A percentile compares a stretch with the other conserved stretches of the same genome.
Evolutionary conservation across 2,888 invertebrate species (phyloP).

Genomic region (Trichopoda pennipes): DNA sequence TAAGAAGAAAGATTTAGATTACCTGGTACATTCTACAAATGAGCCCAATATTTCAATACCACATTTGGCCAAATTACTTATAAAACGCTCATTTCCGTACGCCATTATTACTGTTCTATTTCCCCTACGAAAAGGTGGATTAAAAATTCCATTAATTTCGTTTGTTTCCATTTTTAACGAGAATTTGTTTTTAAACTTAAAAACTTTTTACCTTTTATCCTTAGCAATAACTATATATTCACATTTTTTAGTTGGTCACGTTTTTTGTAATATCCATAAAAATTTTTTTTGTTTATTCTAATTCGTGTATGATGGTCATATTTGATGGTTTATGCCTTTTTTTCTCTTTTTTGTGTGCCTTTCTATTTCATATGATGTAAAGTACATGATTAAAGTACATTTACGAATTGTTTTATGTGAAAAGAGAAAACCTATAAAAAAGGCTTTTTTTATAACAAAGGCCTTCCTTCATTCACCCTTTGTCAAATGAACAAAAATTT

Average conservation of each 20-base stretch:
- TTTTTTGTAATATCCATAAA: neutral
- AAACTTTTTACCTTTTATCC: no score
- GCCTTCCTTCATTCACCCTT: constrained; percentile 29
- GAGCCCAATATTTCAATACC: no score
- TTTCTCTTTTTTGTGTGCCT: neutral
- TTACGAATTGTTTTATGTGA: neutral
- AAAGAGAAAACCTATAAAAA: neutral
- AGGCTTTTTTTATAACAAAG: constrained; percentile 12
- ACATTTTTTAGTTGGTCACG: constrained; percentile 49
- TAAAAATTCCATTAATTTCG: no score
- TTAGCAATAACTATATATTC: no score
- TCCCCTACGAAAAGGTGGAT: no score
- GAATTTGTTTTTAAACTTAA: no score
- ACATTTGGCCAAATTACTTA: no score
- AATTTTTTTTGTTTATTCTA: neutral
- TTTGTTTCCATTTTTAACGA: no score
- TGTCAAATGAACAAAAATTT: constrained; percentile 67
- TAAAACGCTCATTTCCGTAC: no score
- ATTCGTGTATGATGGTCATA: constrained; percentile 30
- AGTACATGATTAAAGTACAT: constrained; percentile 8
- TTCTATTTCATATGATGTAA: constrained; percentile 23
- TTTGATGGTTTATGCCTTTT: constrained; percentile 35
- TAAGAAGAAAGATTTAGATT: constrained; percentile 99
- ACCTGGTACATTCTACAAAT: no score
- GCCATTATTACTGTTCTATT: no score